phyloP scores from a whole-genome alignment of 2,888 invertebrate genomes.

The Diaphora mendica region DNA sequence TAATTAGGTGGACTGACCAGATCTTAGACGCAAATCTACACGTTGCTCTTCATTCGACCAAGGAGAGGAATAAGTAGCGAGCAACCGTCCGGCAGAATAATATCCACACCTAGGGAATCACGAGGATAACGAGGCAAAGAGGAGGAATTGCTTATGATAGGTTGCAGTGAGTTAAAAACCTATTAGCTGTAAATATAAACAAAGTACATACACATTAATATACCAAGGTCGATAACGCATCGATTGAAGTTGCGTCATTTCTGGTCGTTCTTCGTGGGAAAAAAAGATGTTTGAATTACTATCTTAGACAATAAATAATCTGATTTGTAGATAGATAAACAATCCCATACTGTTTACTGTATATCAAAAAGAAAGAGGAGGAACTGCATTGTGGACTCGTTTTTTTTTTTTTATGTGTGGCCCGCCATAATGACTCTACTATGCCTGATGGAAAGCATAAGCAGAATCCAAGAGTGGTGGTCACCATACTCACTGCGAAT shows the following conservation, averaged over 20 bases:
- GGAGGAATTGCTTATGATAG: background rate
- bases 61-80: no score
- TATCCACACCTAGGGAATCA: no score
- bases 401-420: no score
- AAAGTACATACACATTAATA: slow-evolving; percentile 3
- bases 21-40: no score
- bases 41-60: no score
- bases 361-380: background rate
- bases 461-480: no score
- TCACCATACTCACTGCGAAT: no score
- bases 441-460: no score
- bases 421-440: no score
- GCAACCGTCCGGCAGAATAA: no score
- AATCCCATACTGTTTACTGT: background rate
- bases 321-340: background rate
- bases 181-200: slow-evolving; percentile 4
- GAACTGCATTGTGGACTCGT: background rate
- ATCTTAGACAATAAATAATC: background rate
- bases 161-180: background rate
- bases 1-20: no score
- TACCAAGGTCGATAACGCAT: slow-evolving; percentile 12
- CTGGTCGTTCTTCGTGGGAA: background rate
- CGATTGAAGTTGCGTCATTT: slow-evolving; percentile 10
- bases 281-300: background rate
- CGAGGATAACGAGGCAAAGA: no score